These are phyloP conservation scores for Mus musculus DNA, from an alignment of 2,113 vertebrate genomes.

Conservation along the genomic window GRCm39 chr11:57808501-57809000, in stretches of 20 bases:
- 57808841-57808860: not conserved
- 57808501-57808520: not conserved
- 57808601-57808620: not conserved
- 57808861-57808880: not conserved
- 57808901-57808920: not conserved
- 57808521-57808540: not conserved
- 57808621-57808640: too few relatives aligned
- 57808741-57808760: not conserved
- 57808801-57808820: not conserved
- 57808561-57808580: not conserved
- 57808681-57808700: too few relatives aligned
- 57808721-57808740: not conserved
- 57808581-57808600: not conserved
- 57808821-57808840: not conserved
- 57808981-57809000: not conserved
- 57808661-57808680: not conserved
- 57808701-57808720: not conserved
- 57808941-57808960: not conserved
- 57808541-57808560: not conserved
- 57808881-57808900: not conserved
- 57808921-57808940: not conserved
- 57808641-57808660: not conserved
- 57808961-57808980: not conserved
- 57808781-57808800: not conserved
- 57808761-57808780: not conserved